Base-by-base conservation (phyloP, 1,140 invertebrate genomes). In the Leptopilina clavipes region DNA sequence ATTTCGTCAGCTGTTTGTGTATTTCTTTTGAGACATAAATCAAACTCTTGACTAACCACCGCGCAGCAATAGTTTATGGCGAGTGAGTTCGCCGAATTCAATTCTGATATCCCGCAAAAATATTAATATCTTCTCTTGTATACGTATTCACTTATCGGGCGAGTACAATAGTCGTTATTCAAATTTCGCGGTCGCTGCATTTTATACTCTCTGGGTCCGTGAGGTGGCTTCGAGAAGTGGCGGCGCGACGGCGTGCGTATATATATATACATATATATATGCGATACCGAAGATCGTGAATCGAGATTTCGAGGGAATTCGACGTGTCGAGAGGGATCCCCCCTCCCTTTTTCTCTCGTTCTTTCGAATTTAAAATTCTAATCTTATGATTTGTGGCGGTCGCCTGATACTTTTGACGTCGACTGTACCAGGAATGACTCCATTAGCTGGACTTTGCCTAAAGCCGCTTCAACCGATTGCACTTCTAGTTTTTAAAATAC, bases 311-410 rank as follows among this genome's bases (percentile, higher is more conserved):
- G 78, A 77, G 76, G 76, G 87, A 88, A 88, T 87, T 85, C 82
- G 77, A 84, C 79, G 85, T 83, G 82, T 80, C 81, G 72, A 72
- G 45, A 48, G 71, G 37, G 37, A 40, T 9, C 37, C 37, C 37
- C 9, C 37, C 3, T 6, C 7, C 37, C 37, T 40, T 5, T 31
- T 31, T 31, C 25, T 31, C 25, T 31, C 25, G 1, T 31, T 73
- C 52, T 75, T 59, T 65, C 76, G 78, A 87, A 90, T 90, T 90
- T 90, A 88, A 90, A 89, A 89, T 90, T 89, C 89, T 89, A 90
- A 90, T 89, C 88, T 87, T 90, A 89, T 89, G 89, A 90, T 89
- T 89, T 90, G 87, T 87, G 88, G 80, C 82, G 82, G 82, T 78
- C 76, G 74, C 71, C 76, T 77, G 75, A 77, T 82, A 83, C 79